Base-by-base conservation (phyloP, 2,888 invertebrate species). In the Odontocolon sp. region DNA sequence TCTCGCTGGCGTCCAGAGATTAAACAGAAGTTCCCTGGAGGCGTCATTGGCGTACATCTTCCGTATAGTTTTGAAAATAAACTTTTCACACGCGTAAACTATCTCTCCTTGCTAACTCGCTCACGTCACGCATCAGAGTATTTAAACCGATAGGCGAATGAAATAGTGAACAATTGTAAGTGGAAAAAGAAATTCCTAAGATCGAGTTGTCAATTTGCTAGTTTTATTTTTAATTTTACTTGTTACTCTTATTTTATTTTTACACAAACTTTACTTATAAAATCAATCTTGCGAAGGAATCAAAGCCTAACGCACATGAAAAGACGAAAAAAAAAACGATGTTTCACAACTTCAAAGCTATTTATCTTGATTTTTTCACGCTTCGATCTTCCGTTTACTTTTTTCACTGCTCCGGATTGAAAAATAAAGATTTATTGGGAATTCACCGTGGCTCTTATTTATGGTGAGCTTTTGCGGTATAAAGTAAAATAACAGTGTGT, bases 401-500 rank as follows among this genome's bases (percentile, higher is more conserved):
- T 50, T 36, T 16, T 23, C 40, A 45, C 33, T 16, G 57, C 36
- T 45, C 54, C 8, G 6, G 26, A 57, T 56, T 64, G 45, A 54
- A 77, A 50, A 66, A 61, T 66, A 16, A 59, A 69, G 38, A 8
- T 68, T 38, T 50, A 78, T 73, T 23, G 66, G 33, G 33, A 54
- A 73, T 69, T 59, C 45, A 23, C 26, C 31, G 40, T 47, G 18
- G 26, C n/a, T n/a, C 47, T 57, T 68, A 68, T 68, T 59, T 54
- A 59, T 45, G 45, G 64, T 36, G 38, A 38, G 59, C 31, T 33
- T 66, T 45, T 36, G 42, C 63, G 23, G 21, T 42, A 16, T 21
- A 33, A 26, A 47, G n/a, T 11, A 21, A 36, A 71, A 16, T 14
- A 45, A 38, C 38, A 18, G 42, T 14, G 45, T 31, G 14, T 3